These are phyloP conservation scores for Endomychus coccineus DNA, from an alignment of 2,888 invertebrate genomes.

Conservation along the genomic window DNA sequence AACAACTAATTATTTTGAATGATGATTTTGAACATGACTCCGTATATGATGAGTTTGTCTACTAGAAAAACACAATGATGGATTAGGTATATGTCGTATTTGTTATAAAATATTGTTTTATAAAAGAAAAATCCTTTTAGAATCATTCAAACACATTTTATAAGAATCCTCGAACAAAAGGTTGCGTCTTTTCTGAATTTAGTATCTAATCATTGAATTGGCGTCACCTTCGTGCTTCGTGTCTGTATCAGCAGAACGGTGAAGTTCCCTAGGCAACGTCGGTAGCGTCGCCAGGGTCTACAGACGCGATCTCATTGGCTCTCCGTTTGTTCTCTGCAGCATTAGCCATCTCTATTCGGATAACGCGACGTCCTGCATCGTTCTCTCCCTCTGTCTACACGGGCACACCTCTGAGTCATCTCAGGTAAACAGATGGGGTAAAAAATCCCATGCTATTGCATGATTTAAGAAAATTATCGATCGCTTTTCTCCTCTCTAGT, in stretches of 20 bases:
- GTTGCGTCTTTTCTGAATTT: too few species aligned
- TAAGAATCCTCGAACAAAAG: too few species aligned
- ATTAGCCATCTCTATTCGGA: slow-evolving; percentile 27
- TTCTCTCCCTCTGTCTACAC: slow-evolving; percentile 23
- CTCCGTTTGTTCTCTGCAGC: slow-evolving; percentile 28
- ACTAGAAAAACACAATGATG: too few species aligned
- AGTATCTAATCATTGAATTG: too few species aligned
- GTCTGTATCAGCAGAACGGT: slow-evolving; percentile 13
- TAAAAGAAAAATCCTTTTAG: too few species aligned
- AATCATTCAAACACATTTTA: too few species aligned
- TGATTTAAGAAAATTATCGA: slow-evolving; percentile 43
- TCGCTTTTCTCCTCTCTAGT: slow-evolving; percentile 28
- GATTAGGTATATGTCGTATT: too few species aligned
- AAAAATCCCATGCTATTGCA: slow-evolving; percentile 47
- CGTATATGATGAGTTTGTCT: too few species aligned
- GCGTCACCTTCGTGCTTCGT: slow-evolving; percentile 10
- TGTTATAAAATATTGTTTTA: too few species aligned
- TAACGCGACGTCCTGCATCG: slow-evolving; percentile 38
- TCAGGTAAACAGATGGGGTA: slow-evolving; percentile 51
- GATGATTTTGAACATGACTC: too few species aligned
- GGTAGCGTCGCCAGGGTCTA: slow-evolving; percentile 32
- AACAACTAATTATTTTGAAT: too few species aligned
- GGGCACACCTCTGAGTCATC: slow-evolving; percentile 36
- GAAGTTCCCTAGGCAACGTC: slow-evolving; percentile 12
- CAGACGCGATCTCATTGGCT: slow-evolving; percentile 38